Conservation (phyloP, 2,113 vertebrate genomes). For the Chitala chitala region DNA sequence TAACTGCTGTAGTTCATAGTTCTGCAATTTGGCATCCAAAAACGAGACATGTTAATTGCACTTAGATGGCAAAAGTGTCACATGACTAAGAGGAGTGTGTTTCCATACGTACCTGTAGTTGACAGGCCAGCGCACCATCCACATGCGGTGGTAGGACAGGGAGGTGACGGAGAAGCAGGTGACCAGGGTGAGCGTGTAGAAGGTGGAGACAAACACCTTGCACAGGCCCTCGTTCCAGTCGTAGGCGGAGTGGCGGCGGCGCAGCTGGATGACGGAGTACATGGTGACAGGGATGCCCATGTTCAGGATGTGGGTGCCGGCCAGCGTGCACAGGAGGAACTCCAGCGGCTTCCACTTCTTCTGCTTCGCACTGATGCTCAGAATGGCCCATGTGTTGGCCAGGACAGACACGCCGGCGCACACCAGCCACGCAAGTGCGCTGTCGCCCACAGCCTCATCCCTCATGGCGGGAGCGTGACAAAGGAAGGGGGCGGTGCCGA, state of each 20-base stretch:
- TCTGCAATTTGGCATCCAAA: no score
- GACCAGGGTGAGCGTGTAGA: conserved; percentile 87
- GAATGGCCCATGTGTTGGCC: conserved; percentile 87
- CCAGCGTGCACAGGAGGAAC: conserved; percentile 82
- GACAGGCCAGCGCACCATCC: conserved; percentile 94
- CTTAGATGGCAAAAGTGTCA: background rate
- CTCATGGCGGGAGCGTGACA: conserved; percentile 62
- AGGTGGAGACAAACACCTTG: conserved; percentile 90
- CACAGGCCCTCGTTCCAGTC: conserved; percentile 91
- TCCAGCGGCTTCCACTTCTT: conserved; percentile 92
- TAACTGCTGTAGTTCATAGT: no score
- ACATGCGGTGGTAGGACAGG: conserved; percentile 92
- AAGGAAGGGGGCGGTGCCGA: conserved; percentile 43
- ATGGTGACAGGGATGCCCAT: conserved; percentile 83
- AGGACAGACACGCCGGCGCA: conserved; percentile 82
- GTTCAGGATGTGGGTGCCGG: conserved; percentile 88
- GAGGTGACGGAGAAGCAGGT: conserved; percentile 92
- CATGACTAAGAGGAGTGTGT: background rate
- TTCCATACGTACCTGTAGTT: conserved; percentile 76
- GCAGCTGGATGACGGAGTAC: conserved; percentile 81
- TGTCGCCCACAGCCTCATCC: conserved; percentile 78
- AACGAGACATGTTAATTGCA: background rate
- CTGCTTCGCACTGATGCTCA: conserved; percentile 86
- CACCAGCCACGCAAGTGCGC: conserved; percentile 84
- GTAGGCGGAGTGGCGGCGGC: conserved; percentile 73